Percentiles rank a stretch among this genome's conserved stretches.
phyloP scores from a whole-genome alignment of 2,797 vertebrate genomes.

The Gambelia wislizenii region DNA sequence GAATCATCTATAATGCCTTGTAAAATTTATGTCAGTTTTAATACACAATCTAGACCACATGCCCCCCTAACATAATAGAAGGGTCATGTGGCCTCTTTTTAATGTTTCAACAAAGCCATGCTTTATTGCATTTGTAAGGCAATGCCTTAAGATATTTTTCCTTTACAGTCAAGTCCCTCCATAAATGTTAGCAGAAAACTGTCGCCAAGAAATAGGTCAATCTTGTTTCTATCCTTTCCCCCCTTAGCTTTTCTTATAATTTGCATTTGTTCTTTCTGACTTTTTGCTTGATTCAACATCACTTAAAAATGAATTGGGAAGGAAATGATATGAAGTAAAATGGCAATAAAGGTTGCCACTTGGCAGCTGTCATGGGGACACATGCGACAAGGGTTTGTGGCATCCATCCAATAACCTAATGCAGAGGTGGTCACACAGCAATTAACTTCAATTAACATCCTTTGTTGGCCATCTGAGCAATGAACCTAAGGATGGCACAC shows the following conservation, averaged over 20 bases:
- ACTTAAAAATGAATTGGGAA: conserved; percentile 45
- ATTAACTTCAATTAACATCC: conserved; percentile 49
- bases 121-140: conserved; percentile 35
- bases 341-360: conserved; percentile 48
- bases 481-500: conserved; percentile 33
- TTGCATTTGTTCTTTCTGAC: conserved; percentile 21
- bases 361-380: conserved; percentile 50
- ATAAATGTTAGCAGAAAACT: conserved; percentile 6
- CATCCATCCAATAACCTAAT: conserved; percentile 40
- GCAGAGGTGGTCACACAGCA: conserved; percentile 39
- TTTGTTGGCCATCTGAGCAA: not conserved
- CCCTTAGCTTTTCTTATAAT: conserved; percentile 9
- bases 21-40: conserved; percentile 15
- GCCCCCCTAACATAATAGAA: not conserved
- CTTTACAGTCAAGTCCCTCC: conserved; percentile 5
- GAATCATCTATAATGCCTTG: not conserved
- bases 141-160: conserved; percentile 30
- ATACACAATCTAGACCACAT: not conserved
- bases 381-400: conserved; percentile 36
- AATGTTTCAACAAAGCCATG: conserved; percentile 44
- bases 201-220: conserved; percentile 12
- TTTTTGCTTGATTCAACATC: conserved; percentile 21
- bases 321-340: conserved; percentile 49
- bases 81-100: not conserved
- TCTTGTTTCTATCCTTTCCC: conserved; percentile 26